Evolutionary conservation across 2,113 vertebrate species (phyloP), one percentile per base, ranked within the genome.

Genomic region (Ictalurus furcatus): DNA sequence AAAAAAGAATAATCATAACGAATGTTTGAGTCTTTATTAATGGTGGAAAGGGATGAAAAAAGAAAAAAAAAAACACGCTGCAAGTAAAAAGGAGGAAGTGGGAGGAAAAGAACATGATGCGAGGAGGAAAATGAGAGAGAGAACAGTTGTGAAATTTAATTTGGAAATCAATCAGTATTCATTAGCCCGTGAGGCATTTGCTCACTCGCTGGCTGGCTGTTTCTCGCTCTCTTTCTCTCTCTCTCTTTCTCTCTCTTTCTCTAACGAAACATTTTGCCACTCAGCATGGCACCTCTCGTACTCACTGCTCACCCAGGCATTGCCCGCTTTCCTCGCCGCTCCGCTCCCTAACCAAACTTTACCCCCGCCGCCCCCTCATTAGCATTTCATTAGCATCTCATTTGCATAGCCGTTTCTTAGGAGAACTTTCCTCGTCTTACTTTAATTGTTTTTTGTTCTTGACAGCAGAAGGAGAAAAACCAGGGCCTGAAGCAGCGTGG

Each of bases 311-410:
- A 95, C 34, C 93, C 93, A 95, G 89, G 87, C 92, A 92, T 94
- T 91, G 86, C 95, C 90, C 59, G 65, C 93, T 92, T 91, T 92
- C 84, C 92, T 94, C 93, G 94, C 91, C 28, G 91, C 93, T 90
- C 92, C 88, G 93, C 93, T 94, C 92, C 93, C 92, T 95, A 95
- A 95, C 94, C 92, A 95, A 96, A 96, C 94, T 95, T 95, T 95
- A 95, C 89, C 90, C 89, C 93, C 90, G 90, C 94, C 91, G 80
- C 94, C 90, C 94, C 90, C 93, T 96, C 95, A 96, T 96, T 95
- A 96, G 95, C 96, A 96, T 96, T 78, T 93, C 91, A 96, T 96
- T 96, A 95, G 93, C 94, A 95, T 94, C 90, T 96, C 93, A 95
- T 96, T 96, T 95, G 94, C 94, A 95, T 89, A 86, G 6, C 85